Conservation (phyloP, 2,113 vertebrate species). For the Nycticryphes semicollaris region DNA sequence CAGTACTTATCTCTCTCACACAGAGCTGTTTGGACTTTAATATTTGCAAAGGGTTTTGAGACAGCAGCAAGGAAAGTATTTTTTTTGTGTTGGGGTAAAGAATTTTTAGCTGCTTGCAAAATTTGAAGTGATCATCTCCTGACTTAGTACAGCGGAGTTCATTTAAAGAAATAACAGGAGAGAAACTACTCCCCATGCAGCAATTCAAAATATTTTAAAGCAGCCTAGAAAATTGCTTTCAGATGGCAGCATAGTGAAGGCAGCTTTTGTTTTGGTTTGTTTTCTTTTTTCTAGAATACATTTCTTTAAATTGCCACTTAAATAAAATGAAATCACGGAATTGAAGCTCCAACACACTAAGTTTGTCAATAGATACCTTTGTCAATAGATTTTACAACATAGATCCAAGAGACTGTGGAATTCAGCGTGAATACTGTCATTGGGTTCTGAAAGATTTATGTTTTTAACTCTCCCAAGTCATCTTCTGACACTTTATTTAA, state of each 20-base stretch:
- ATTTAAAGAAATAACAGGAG: not conserved
- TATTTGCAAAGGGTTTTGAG: constrained; percentile 16
- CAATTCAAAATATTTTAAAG: not conserved
- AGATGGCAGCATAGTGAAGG: not conserved
- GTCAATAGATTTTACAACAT: not conserved
- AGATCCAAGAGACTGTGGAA: not conserved
- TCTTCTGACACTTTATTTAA: not conserved
- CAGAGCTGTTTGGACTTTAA: not conserved
- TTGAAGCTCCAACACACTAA: not conserved
- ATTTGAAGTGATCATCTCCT: not conserved
- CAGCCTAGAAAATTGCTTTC: not conserved
- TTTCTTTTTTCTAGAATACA: not conserved
- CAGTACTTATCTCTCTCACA: constrained; percentile 17
- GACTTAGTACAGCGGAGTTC: not conserved
- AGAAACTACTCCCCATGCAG: not conserved
- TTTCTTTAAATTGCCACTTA: not conserved
- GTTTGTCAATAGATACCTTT: not conserved
- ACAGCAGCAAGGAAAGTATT: not conserved
- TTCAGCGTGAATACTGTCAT: not conserved
- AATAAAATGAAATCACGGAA: not conserved
- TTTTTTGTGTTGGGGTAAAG: not conserved
- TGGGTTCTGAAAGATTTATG: not conserved
- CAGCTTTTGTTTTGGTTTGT: not conserved
- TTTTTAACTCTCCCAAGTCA: not conserved
- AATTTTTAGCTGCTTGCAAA: not conserved